Evolutionary conservation across 2,888 invertebrate species (phyloP), one percentile per base, ranked within the genome.

Genomic region (Byasa hedistus): DNA sequence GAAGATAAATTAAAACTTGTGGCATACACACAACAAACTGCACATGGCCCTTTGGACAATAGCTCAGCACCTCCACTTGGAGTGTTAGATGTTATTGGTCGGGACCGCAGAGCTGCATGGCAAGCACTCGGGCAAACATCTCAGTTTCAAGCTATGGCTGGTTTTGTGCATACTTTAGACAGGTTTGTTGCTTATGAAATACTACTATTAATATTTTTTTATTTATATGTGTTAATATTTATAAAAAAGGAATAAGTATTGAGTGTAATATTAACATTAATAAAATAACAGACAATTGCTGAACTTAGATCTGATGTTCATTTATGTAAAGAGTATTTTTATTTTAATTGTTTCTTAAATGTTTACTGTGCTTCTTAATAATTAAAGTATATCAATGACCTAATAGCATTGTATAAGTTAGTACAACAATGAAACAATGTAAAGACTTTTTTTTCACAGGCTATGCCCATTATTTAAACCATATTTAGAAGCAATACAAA

Each of bases 71-170:
- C 97, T 57, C 97, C 96, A 19, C 90, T 98, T 61, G 99, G 99
- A 24, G 97, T 98, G 1, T 88, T 99, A 51, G 98, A 99, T 91
- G 97, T 99, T 1, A 98, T 99, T 73, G 99, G 99, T 1, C 95
- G 96, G 79, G 98, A 99, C 81, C 93, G 99, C 69, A 94, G 97
- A 76, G 92, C 97, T 72, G 98, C 98, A 32, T 99, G 99, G 99
- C 97, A 98, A 83, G 94, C 95, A 70, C 89, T 99, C 57, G 98
- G 98, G 0, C 95, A 96, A 73, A 95, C 98, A 87, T 94, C 95
- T 0, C 94, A 95, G 73, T 95, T 96, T 71, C 96, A 97, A 78
- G 98, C 99, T 0, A 98, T 98, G 96, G 94, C 95, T 73, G 97
- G 97, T 66, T 99, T 99, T 91, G 94, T 99, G 57, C 95, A 97